Evolutionary conservation across 2,113 vertebrate species (phyloP).

Genomic region (Siniperca chuatsi): DNA sequence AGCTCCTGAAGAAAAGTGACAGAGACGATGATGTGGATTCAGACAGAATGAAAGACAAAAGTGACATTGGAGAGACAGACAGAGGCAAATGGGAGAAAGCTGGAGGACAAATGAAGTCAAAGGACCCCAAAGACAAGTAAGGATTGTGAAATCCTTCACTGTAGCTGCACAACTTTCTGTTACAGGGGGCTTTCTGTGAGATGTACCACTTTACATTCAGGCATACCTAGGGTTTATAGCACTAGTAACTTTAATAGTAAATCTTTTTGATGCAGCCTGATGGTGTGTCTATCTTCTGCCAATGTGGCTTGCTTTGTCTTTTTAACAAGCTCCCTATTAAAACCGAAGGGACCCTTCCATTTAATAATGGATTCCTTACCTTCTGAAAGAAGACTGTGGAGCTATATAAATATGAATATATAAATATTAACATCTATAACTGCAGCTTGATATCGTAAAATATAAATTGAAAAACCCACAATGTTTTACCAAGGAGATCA

Average conservation of each 20-base stretch:
- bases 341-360: not conserved
- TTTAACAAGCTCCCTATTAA: not conserved
- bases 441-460: not conserved
- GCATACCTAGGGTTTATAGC: not conserved
- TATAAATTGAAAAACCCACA: not conserved
- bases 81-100: constrained; percentile 89
- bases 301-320: not conserved
- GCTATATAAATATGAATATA: not conserved
- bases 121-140: constrained; percentile 92
- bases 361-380: not conserved
- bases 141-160: constrained; percentile 32
- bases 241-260: not conserved
- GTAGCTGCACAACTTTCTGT: not conserved
- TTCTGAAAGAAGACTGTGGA: not conserved
- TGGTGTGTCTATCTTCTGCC: not conserved
- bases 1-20: constrained; percentile 98
- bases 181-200: not conserved
- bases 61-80: constrained; percentile 86
- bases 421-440: not conserved
- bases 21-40: constrained; percentile 89
- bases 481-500: not conserved
- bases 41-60: constrained; percentile 91
- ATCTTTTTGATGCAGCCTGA: not conserved
- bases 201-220: not conserved
- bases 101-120: constrained; percentile 83